phyloP scores from a whole-genome alignment of 2,888 invertebrate species.

The Spisula solida region DNA sequence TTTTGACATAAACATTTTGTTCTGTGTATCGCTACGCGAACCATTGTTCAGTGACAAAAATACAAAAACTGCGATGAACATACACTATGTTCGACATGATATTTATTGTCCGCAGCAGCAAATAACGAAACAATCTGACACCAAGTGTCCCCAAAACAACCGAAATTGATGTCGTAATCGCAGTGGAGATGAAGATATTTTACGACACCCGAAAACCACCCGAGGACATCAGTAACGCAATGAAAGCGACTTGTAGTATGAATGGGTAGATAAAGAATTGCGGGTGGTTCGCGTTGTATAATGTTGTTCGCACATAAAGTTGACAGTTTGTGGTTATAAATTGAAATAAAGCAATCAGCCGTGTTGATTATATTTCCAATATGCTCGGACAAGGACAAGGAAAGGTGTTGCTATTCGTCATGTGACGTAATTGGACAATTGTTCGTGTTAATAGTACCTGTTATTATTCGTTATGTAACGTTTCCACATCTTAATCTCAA shows the following conservation, averaged over 20 bases:
- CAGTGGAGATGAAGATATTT: neutral
- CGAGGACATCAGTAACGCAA: neutral
- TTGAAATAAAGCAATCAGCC: neutral
- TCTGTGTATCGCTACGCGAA: no score
- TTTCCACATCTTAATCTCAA: neutral
- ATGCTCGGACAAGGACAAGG: neutral
- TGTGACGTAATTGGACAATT: neutral
- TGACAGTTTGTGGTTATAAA: neutral
- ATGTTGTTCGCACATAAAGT: neutral
- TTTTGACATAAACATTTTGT: no score
- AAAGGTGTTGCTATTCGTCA: slow-evolving; percentile 1
- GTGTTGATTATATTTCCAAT: neutral
- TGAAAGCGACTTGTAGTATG: neutral
- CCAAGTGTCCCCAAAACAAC: neutral
- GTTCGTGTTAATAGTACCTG: neutral
- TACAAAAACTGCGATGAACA: neutral
- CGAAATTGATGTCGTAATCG: neutral
- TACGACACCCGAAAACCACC: neutral
- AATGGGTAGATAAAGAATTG: neutral
- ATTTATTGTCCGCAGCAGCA: neutral
- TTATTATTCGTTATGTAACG: neutral
- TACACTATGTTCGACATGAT: neutral
- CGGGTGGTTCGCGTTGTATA: neutral
- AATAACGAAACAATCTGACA: neutral
- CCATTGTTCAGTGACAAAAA: neutral